Base-by-base conservation (phyloP, 2,888 invertebrate species). In the Tenodera sinensis region DNA sequence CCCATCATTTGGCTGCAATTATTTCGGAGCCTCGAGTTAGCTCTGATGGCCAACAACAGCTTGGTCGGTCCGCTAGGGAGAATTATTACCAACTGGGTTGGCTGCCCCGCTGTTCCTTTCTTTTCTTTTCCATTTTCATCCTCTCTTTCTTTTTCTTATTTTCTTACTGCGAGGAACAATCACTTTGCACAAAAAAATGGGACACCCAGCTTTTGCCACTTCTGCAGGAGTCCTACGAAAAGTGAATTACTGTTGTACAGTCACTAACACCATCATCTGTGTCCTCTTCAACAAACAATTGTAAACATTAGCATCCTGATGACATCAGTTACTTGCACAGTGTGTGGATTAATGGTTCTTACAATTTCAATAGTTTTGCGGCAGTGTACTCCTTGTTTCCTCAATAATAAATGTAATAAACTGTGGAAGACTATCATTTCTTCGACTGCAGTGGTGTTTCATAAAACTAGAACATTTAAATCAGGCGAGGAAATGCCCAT, bases 1-100 rank as follows among this genome's bases (percentile, higher is more conserved):
- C 90, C 90, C 90, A 90, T 90, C 90, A 90, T 90, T 90, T 90
- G 90, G 89, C 71, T 84, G 90, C 90, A 90, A 90, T 90, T 90
- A 90, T 90, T 90, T 89, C 88, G 88, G 88, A 84, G 90, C 90
- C 90, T 89, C 89, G 88, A 90, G 90, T 90, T 89, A 90, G 89
- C 42, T 88, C 90, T 90, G 90, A 90, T 90, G 90, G 90, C 88
- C 90, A 90, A 90, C 87, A 89, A 85, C 88, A 28, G 87, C 85
- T 86, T 71, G 28, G 86, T 86, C 54, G 54, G 54, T 71, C 54
- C 54, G 25, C 54, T 71, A 71, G 54, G 34, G 87, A 88, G 88
- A 88, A 88, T 88, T 88, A 88, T 88, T 87, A 87, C 27, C 54
- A n/a, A 81, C 86, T 86, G 14, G 86, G 71, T 86, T 28, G 86